Percentiles rank a stretch among this genome's conserved stretches.
Evolutionary conservation across 23 tunicate species (phyloP).

Genomic region (Styela clava): DNA sequence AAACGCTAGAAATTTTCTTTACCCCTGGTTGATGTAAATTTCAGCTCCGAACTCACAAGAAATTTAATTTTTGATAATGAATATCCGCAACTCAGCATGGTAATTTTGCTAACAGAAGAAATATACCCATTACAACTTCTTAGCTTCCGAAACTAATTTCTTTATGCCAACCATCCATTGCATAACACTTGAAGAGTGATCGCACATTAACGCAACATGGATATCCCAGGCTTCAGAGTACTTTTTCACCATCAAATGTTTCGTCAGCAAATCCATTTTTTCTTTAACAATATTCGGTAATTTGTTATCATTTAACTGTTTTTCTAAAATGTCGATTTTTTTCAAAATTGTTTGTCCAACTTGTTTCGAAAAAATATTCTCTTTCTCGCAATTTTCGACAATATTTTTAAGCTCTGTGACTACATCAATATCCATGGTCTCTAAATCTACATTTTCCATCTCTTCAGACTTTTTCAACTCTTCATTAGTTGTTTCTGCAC

Average conservation of each 20-base stretch:
- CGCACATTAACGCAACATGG: constrained; percentile 21
- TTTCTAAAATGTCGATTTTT: constrained; percentile 23
- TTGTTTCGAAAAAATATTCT: constrained; percentile 4
- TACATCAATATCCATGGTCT: neutral
- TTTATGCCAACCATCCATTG: constrained; percentile 34
- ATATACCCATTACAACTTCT: neutral
- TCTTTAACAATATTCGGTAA: neutral
- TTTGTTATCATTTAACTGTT: constrained; percentile 7
- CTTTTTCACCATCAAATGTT: constrained; percentile 11
- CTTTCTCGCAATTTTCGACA: neutral
- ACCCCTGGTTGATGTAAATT: too few relatives aligned
- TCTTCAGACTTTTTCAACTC: neutral
- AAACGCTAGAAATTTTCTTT: too few relatives aligned
- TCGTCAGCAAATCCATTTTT: constrained; percentile 5
- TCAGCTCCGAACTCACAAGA: too few relatives aligned
- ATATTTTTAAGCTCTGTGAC: constrained; percentile 6
- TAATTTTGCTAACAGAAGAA: too few relatives aligned
- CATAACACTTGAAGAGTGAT: constrained; percentile 25
- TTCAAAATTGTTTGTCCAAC: constrained; percentile 1
- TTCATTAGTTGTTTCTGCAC: neutral
- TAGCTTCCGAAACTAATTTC: constrained; percentile 23
- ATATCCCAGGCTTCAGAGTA: constrained; percentile 20
- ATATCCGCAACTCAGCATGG: too few relatives aligned
- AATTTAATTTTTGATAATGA: too few relatives aligned
- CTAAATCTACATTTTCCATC: neutral